Conservation (phyloP, 2,888 invertebrate genomes). For the Drosophila longiperda region DNA sequence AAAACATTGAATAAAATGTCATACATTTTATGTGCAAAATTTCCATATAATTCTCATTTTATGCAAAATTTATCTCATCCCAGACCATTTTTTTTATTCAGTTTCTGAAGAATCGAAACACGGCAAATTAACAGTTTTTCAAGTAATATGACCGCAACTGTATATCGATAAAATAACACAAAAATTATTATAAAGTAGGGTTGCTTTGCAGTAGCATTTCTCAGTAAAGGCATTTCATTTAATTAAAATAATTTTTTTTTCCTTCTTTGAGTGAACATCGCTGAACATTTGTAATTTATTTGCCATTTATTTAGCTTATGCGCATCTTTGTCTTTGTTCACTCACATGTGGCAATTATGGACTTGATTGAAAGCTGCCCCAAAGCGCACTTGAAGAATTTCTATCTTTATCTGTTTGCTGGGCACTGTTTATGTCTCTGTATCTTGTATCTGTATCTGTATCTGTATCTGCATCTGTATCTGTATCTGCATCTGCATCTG, state of each 20-base stretch:
- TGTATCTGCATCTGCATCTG: conserved; percentile 13
- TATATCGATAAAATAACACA: background rate
- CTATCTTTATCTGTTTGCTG: conserved; percentile 4
- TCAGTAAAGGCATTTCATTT: background rate
- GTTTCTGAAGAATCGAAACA: background rate
- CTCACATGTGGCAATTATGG: conserved; percentile 33
- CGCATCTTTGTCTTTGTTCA: conserved; percentile 32
- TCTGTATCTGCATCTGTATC: conserved; percentile 9
- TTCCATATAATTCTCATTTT: background rate
- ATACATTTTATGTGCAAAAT: background rate
- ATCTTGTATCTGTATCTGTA: background rate
- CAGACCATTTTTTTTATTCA: background rate
- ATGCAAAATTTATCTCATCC: background rate
- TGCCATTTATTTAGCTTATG: conserved; percentile 17
- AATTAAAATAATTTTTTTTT: background rate
- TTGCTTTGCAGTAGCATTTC: background rate
- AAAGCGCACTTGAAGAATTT: conserved; percentile 10
- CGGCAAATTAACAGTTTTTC: background rate
- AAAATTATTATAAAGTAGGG: background rate
- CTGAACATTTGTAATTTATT: conserved; percentile 4
- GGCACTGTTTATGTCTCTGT: conserved; percentile 9
- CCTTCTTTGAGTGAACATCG: background rate
- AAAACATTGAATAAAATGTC: background rate
- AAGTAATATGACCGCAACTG: background rate
- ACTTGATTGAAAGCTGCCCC: conserved; percentile 39